A percentile compares a stretch with the other conserved stretches of the same genome.
Conservation (phyloP, 2,797 vertebrate species). For the Hyperoplus immaculatus region DNA sequence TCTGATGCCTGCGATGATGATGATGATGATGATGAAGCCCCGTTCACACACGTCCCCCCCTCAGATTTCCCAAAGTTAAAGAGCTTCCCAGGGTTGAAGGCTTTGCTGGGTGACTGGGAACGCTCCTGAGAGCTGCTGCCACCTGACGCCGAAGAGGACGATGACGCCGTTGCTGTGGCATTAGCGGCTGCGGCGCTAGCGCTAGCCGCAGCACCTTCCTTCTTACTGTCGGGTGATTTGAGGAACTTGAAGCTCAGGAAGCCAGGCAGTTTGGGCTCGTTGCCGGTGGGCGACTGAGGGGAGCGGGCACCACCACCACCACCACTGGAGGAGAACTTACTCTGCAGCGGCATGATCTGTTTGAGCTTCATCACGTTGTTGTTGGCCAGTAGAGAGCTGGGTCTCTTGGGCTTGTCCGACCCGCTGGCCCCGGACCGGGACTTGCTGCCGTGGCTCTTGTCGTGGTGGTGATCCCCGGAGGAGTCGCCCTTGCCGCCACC, state of each 20-base stretch:
- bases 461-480: constrained; percentile 86
- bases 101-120: constrained; percentile 96
- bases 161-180: constrained; percentile 27
- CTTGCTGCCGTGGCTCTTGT: constrained; percentile 87
- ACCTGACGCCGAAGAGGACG: constrained; percentile 83
- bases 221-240: constrained; percentile 93
- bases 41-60: constrained; percentile 83
- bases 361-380: constrained; percentile 98
- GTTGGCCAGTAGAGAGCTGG: constrained; percentile 95
- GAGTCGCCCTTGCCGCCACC: constrained; percentile 88
- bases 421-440: constrained; percentile 84
- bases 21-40: constrained; percentile 55
- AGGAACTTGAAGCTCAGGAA: constrained; percentile 99
- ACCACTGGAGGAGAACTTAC: constrained; percentile 90
- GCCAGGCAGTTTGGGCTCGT: constrained; percentile 93
- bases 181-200: constrained; percentile 38
- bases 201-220: constrained; percentile 79
- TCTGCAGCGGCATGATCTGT: constrained; percentile 98
- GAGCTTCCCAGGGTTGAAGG: constrained; percentile 96
- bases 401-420: constrained; percentile 93
- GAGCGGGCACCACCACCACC: constrained; percentile 80
- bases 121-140: constrained; percentile 89
- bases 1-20: constrained; percentile 75
- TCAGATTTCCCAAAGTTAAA: constrained; percentile 94
- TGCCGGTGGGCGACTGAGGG: constrained; percentile 92